phyloP scores from a whole-genome alignment of 2,888 invertebrate species.

The Yponomeuta evonymella region DNA sequence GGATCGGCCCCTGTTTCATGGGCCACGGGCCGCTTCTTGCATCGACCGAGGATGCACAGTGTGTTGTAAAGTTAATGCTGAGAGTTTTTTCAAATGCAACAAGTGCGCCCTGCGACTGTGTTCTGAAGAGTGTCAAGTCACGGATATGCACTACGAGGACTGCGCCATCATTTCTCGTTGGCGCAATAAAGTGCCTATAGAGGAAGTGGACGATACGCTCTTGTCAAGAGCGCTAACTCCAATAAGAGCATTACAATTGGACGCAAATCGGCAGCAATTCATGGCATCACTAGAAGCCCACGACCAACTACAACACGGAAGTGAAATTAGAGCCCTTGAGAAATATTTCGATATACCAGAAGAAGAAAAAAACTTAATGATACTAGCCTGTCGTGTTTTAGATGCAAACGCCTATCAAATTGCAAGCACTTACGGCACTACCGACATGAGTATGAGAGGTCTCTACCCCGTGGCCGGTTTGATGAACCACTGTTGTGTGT shows the following conservation, averaged over 20 bases:
- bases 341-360: constrained; percentile 64
- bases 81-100: constrained; percentile 69
- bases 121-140: constrained; percentile 77
- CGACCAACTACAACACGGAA: constrained; percentile 68
- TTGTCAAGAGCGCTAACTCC: constrained; percentile 56
- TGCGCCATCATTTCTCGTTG: constrained; percentile 78
- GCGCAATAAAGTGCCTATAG: constrained; percentile 66
- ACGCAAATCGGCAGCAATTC: constrained; percentile 66
- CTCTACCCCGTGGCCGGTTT: constrained; percentile 81
- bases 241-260: constrained; percentile 55
- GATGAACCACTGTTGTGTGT: constrained; percentile 82
- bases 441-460: constrained; percentile 74
- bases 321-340: constrained; percentile 75
- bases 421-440: constrained; percentile 58
- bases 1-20: constrained; percentile 82
- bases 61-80: constrained; percentile 73
- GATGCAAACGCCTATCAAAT: constrained; percentile 83
- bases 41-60: constrained; percentile 79
- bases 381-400: constrained; percentile 75
- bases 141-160: constrained; percentile 76
- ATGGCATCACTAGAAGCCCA: constrained; percentile 73
- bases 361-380: constrained; percentile 76
- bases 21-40: constrained; percentile 77
- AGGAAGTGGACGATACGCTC: constrained; percentile 49
- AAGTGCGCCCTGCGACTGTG: constrained; percentile 84